Percentiles rank a stretch among this genome's conserved stretches.
phyloP scores from a whole-genome alignment of 2,888 invertebrate genomes.

The Arrhopalites spinosus region DNA sequence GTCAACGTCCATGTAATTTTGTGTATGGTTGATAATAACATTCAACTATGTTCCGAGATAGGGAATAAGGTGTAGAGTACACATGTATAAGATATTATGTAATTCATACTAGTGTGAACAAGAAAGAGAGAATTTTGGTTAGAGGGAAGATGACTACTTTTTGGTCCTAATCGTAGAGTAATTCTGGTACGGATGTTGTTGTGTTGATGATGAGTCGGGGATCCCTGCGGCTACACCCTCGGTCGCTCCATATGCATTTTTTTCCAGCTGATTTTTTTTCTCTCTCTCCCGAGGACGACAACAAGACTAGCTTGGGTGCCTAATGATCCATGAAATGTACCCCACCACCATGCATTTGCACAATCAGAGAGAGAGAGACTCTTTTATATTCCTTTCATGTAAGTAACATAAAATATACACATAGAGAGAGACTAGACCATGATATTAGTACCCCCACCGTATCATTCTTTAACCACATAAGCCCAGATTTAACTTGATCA shows the following conservation, averaged over 20 bases:
- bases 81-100: not conserved
- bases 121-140: not conserved
- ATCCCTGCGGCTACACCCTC: slow-evolving; percentile 24
- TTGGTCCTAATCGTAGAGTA: too few species aligned
- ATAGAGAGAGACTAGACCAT: not conserved
- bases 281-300: slow-evolving; percentile 15
- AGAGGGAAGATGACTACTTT: not conserved
- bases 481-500: slow-evolving; percentile 26
- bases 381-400: slow-evolving; percentile 12
- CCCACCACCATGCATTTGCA: slow-evolving; percentile 23
- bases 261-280: slow-evolving; percentile 22
- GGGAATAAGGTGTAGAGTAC: too few species aligned
- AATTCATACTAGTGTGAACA: not conserved
- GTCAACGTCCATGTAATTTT: slow-evolving; percentile 9
- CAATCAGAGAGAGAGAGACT: slow-evolving; percentile 11
- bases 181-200: slow-evolving; percentile 16
- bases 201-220: slow-evolving; percentile 15
- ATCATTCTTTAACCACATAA: slow-evolving; percentile 15
- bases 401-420: not conserved
- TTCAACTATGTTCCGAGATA: too few species aligned
- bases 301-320: slow-evolving; percentile 22
- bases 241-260: slow-evolving; percentile 19
- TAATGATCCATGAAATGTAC: slow-evolving; percentile 21
- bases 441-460: not conserved
- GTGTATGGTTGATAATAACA: too few species aligned